These are phyloP conservation scores for Leptopilina syphax DNA, from an alignment of 2,888 invertebrate species.

Conservation along the genomic window DNA sequence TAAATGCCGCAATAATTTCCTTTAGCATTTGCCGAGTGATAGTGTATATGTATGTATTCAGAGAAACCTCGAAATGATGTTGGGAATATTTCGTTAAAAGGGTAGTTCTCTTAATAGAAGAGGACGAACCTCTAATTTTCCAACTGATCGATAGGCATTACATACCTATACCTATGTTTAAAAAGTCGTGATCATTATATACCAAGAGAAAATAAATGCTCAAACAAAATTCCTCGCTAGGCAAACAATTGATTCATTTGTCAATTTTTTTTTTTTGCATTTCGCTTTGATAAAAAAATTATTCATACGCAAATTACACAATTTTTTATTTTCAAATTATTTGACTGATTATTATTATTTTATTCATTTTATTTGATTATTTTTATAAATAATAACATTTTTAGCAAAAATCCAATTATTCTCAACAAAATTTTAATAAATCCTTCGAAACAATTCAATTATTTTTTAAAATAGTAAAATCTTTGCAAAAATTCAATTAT, in stretches of 20 bases:
- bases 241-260: not conserved
- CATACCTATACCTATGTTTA: slow-evolving; percentile 15
- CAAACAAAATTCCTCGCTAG: slow-evolving; percentile 27
- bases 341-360: too few relatives aligned
- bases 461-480: too few relatives aligned
- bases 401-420: too few relatives aligned
- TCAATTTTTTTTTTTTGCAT: not conserved
- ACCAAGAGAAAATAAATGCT: not conserved
- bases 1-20: slow-evolving; percentile 67
- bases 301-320: not conserved
- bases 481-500: too few relatives aligned
- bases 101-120: slow-evolving; percentile 51
- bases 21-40: slow-evolving; percentile 51
- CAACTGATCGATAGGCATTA: slow-evolving; percentile 54
- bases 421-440: too few relatives aligned
- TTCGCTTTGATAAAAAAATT: not conserved
- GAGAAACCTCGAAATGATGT: slow-evolving; percentile 20
- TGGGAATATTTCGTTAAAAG: slow-evolving; percentile 37
- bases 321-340: too few relatives aligned
- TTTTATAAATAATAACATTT: too few relatives aligned
- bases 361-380: too few relatives aligned
- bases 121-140: slow-evolving; percentile 57
- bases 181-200: slow-evolving; percentile 8
- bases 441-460: too few relatives aligned
- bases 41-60: not conserved